A percentile compares a stretch with the other conserved stretches of the same genome.
Conservation (phyloP, 2,888 invertebrate species). For the Drosophila setosimentum region DNA sequence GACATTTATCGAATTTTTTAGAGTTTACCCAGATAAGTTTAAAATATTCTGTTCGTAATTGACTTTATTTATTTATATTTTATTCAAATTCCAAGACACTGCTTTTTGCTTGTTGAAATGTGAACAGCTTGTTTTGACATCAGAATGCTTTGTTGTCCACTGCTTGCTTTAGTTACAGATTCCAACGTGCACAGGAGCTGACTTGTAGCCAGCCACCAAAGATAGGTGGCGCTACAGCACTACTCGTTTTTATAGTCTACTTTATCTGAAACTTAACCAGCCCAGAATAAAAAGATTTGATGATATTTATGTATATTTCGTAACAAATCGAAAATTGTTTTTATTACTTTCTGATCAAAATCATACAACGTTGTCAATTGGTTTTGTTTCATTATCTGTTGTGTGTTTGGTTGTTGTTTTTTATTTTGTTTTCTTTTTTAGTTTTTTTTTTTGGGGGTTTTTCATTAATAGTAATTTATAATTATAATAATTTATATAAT, state of each 20-base stretch:
- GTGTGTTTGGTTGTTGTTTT: conserved; percentile 45
- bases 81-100: background rate
- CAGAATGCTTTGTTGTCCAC: background rate
- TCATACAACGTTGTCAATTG: conserved; percentile 85
- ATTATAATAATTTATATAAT: conserved; percentile 81
- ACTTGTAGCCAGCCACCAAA: background rate
- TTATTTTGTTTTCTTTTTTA: conserved; percentile 40
- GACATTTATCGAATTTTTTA: too few relatives aligned
- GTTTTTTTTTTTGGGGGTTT: conserved; percentile 53
- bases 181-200: background rate
- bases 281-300: conserved; percentile 26
- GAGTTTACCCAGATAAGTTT: background rate
- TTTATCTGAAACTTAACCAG: background rate
- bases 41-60: background rate
- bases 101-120: background rate
- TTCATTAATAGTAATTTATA: conserved; percentile 74
- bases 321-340: conserved; percentile 78
- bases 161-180: background rate
- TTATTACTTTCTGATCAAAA: conserved; percentile 84
- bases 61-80: background rate
- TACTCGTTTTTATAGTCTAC: background rate
- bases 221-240: conserved; percentile 18
- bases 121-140: background rate
- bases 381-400: conserved; percentile 70
- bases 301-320: conserved; percentile 74